Percentiles rank a stretch among this genome's conserved stretches.
phyloP scores from a whole-genome alignment of 2,888 invertebrate species.

The Acronicta leporina region DNA sequence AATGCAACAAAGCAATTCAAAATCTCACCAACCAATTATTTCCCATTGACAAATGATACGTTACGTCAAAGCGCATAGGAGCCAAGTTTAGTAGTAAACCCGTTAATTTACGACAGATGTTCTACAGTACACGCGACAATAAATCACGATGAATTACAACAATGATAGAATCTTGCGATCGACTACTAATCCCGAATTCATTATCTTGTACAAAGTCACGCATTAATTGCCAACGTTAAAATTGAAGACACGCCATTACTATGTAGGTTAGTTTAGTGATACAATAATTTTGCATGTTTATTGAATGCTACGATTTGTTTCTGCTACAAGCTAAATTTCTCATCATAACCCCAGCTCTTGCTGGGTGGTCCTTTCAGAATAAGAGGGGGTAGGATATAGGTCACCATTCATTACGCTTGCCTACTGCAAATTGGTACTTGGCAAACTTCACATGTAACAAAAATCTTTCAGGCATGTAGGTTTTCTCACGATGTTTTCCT shows the following conservation, averaged over 20 bases:
- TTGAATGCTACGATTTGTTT: neutral
- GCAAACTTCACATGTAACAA: too few relatives aligned
- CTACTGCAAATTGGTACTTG: too few relatives aligned
- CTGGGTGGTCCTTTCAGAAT: too few relatives aligned
- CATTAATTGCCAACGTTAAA: conserved; percentile 22
- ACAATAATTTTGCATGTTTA: neutral
- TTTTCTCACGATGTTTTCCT: too few relatives aligned
- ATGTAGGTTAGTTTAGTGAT: neutral
- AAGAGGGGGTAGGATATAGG: too few relatives aligned
- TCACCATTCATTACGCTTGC: too few relatives aligned
- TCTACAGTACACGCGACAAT: conserved; percentile 75
- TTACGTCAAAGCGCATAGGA: conserved; percentile 44
- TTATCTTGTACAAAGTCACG: conserved; percentile 73
- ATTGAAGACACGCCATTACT: neutral
- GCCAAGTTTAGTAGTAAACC: conserved; percentile 69
- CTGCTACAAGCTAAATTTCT: neutral
- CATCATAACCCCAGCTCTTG: too few relatives aligned
- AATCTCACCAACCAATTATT: conserved; percentile 37
- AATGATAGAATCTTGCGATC: conserved; percentile 78
- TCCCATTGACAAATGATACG: conserved; percentile 40
- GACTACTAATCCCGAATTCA: conserved; percentile 76
- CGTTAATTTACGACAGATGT: conserved; percentile 79
- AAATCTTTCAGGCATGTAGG: too few relatives aligned
- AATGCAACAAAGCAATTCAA: neutral
- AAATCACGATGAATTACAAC: conserved; percentile 86